Evolutionary conservation across 2,113 vertebrate genomes (phyloP).

Genomic region (Sinosuthora webbiana): DNA sequence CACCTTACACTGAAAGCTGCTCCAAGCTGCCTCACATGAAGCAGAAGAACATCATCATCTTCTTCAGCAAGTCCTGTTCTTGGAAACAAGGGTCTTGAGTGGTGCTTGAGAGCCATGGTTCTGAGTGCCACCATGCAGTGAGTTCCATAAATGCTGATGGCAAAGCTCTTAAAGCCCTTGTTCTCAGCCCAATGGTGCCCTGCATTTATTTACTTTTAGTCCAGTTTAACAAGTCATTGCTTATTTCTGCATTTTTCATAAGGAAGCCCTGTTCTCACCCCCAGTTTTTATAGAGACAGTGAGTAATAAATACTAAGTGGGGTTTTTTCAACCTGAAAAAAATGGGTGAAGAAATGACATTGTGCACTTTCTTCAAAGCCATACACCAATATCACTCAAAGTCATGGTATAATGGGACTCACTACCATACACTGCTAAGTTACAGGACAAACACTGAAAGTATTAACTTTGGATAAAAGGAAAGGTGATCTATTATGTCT

Average conservation of each 20-base stretch:
- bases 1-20: background rate
- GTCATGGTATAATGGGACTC: background rate
- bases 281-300: background rate
- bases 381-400: background rate
- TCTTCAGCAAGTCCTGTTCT: background rate
- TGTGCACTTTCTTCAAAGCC: background rate
- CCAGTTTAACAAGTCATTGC: background rate
- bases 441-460: background rate
- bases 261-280: background rate
- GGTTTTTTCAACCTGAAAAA: background rate
- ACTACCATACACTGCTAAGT: background rate
- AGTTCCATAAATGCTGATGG: background rate
- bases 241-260: background rate
- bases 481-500: background rate
- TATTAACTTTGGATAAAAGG: background rate
- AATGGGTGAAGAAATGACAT: background rate
- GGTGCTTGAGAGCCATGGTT: background rate
- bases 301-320: background rate
- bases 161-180: background rate
- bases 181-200: background rate
- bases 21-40: background rate
- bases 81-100: background rate
- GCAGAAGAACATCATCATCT: background rate
- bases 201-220: background rate
- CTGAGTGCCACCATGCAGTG: background rate